Evolutionary conservation across 2,888 invertebrate species (phyloP), one percentile per base, ranked within the genome.

Genomic region (Volucella inanis): DNA sequence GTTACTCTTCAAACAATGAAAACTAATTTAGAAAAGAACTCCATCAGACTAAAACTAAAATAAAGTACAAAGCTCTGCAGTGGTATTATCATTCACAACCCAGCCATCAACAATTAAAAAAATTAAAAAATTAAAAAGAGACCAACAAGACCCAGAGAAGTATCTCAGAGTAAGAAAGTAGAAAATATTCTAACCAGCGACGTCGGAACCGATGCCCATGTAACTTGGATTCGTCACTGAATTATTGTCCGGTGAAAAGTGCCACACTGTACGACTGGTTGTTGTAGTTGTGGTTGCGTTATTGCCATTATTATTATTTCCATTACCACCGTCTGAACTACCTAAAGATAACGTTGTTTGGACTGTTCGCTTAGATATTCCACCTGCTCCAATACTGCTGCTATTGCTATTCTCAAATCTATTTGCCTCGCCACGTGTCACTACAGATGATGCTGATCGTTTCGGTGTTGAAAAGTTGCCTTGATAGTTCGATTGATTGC

Each of bases 151-250:
- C 43, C 41, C 64, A 62, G 14, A 31, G 31, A 6, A 31, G 31
- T 31, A 31, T 43, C n/a, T n/a, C 45, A 41, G 11, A 52, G 31
- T 67, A 71, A 57, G 47, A 59, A 15, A 22, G 18, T 14, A 54
- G 55, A 78, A 72, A 31, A 74, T 57, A 59, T 64, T 76, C 90
- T 90, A 91, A 91, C 92, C 91, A 89, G 90, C 89, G 90, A 90
- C 91, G 88, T 92, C 91, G 88, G 90, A 90, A 89, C 88, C 89
- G 87, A 91, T 89, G 88, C 91, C 91, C 90, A 91, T 91, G 88
- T 92, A 92, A 88, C 90, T 92, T 88, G 92, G 92, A 89, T 92
- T 92, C 89, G 91, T 91, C 87, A 91, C 91, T 88, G 91, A 90
- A 88, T 91, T 92, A 88, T 90, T 91, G 85, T 91, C 91, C 79